phyloP scores from a whole-genome alignment of 2,113 vertebrate species.

The Arizona elegans region DNA sequence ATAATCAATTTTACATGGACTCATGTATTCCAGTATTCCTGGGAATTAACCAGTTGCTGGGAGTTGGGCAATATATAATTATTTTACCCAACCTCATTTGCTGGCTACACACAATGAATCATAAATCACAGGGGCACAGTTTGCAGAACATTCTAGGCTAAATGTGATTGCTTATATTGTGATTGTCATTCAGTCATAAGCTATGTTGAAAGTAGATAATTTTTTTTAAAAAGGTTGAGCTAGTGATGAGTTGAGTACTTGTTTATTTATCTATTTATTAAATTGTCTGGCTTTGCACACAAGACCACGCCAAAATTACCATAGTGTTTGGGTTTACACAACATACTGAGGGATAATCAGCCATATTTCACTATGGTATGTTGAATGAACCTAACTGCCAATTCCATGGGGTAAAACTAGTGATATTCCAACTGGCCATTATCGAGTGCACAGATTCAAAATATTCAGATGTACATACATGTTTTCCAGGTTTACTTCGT shows the following conservation, averaged over 20 bases:
- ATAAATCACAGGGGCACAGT: not conserved
- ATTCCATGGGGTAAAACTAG: not conserved
- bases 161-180: not conserved
- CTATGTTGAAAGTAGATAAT: not conserved
- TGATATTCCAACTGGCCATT: not conserved
- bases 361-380: not conserved
- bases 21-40: not conserved
- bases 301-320: not conserved
- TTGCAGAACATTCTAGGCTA: not conserved
- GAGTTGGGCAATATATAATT: not conserved
- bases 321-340: not conserved
- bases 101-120: not conserved
- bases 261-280: not conserved
- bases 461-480: not conserved
- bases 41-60: not conserved
- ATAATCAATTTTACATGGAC: not conserved
- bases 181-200: not conserved
- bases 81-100: not conserved
- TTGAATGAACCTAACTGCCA: not conserved
- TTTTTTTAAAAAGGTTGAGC: not conserved
- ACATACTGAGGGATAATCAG: not conserved
- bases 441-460: not conserved
- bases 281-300: not conserved
- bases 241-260: no score
- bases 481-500: not conserved